Conservation (phyloP, 2,888 invertebrate species). For the Platycheirus rosarum region DNA sequence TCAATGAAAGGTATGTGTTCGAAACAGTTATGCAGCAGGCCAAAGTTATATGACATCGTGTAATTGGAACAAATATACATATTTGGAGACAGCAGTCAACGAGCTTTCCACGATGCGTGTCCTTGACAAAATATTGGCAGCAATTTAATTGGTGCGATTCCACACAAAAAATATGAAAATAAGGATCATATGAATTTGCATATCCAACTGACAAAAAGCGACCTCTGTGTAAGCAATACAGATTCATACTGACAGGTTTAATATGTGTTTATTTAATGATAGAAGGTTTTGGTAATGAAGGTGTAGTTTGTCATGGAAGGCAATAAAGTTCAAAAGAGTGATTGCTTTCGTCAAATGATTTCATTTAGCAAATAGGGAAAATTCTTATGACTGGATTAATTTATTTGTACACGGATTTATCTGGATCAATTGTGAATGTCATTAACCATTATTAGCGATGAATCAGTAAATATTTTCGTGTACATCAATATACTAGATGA, state of each 20-base stretch:
- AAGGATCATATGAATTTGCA: conserved; percentile 25
- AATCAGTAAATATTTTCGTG: too few species aligned
- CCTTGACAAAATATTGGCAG: conserved; percentile 35
- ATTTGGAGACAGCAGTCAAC: neutral
- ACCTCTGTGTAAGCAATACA: conserved; percentile 12
- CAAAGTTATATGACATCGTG: conserved; percentile 26
- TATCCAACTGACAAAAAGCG: conserved; percentile 4
- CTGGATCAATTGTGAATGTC: too few species aligned
- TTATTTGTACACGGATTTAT: too few species aligned
- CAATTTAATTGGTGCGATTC: conserved; percentile 29
- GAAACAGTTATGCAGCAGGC: conserved; percentile 15
- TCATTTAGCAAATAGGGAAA: too few species aligned
- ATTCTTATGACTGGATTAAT: too few species aligned
- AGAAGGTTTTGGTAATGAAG: neutral
- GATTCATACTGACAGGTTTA: conserved; percentile 20
- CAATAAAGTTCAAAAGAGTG: too few species aligned
- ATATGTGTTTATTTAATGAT: neutral
- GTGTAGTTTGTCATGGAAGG: neutral
- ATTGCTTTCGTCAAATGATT: too few species aligned
- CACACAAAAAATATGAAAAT: conserved; percentile 7
- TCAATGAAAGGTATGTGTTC: conserved; percentile 40
- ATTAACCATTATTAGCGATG: too few species aligned
- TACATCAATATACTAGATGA: too few species aligned
- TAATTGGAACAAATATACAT: conserved; percentile 37
- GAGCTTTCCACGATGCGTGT: conserved; percentile 25